Evolutionary conservation across 2,113 vertebrate genomes (phyloP).

Genomic region (Petaurus breviceps): DNA sequence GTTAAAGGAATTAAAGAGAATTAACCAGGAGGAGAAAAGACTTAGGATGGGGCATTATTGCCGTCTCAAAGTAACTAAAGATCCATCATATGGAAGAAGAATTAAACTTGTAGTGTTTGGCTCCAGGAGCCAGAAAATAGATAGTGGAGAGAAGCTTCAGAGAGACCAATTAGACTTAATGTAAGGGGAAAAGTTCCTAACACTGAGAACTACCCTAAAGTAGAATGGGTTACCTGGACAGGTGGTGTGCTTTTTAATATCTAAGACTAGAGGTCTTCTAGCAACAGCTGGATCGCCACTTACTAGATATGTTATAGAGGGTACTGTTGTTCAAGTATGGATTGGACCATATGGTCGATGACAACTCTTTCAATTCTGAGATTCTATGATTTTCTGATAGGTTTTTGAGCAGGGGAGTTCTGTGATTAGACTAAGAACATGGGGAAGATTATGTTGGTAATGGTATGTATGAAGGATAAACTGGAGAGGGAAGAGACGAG

Average conservation of each 20-base stretch:
- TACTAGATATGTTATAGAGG: no score
- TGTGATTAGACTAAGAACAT: background rate
- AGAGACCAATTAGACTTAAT: no score
- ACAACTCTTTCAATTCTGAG: background rate
- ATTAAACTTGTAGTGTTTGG: no score
- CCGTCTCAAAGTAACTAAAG: no score
- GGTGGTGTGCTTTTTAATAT: no score
- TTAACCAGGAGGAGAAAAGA: background rate
- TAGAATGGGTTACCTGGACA: background rate
- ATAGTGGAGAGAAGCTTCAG: no score
- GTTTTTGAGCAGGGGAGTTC: background rate
- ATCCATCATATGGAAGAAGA: no score
- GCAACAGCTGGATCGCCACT: no score
- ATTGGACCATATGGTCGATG: background rate
- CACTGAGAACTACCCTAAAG: background rate
- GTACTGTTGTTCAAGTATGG: no score
- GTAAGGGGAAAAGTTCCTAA: background rate
- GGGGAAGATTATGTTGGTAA: background rate
- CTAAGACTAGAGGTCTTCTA: no score
- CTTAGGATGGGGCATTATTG: no score
- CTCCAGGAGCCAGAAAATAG: no score
- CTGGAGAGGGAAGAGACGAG: background rate
- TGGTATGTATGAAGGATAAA: background rate
- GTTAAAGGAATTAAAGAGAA: background rate
- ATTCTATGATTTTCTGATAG: background rate